These are phyloP conservation scores for Fringilla coelebs DNA, from an alignment of 2,797 vertebrate species.

Conservation along the genomic window DNA sequence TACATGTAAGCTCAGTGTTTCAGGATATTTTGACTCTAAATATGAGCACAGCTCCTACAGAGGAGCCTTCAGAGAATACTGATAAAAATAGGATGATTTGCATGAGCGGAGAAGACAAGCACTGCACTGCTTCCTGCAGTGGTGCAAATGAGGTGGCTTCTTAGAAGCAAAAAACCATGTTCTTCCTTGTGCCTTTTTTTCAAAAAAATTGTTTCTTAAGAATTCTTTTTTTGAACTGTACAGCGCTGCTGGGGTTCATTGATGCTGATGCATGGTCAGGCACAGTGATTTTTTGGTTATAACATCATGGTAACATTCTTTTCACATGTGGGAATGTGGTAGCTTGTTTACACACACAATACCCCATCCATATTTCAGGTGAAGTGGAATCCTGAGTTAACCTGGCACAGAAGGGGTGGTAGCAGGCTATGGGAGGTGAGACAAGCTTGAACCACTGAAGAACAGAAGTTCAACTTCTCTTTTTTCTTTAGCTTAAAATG, in stretches of 20 bases:
- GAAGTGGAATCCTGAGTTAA: not conserved
- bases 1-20: not conserved
- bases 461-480: not conserved
- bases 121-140: not conserved
- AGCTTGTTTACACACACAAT: not conserved
- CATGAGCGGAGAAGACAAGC: not conserved
- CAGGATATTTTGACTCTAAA: not conserved
- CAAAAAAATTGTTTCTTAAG: not conserved
- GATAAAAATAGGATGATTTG: not conserved
- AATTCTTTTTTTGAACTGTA: not conserved
- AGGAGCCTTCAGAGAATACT: not conserved
- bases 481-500: not conserved
- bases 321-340: not conserved
- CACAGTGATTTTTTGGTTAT: not conserved
- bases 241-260: not conserved
- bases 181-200: not conserved
- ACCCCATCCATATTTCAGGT: not conserved
- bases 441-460: not conserved
- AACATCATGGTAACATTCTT: not conserved
- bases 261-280: not conserved
- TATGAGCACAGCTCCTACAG: not conserved
- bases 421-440: not conserved
- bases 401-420: not conserved
- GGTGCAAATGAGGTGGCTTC: slow-evolving; percentile 35
- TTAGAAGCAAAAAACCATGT: not conserved